A percentile compares a stretch with the other conserved stretches of the same genome.
These are phyloP conservation scores for Crax fasciolata DNA, from an alignment of 2,797 vertebrate species.

Conservation along the genomic window DNA sequence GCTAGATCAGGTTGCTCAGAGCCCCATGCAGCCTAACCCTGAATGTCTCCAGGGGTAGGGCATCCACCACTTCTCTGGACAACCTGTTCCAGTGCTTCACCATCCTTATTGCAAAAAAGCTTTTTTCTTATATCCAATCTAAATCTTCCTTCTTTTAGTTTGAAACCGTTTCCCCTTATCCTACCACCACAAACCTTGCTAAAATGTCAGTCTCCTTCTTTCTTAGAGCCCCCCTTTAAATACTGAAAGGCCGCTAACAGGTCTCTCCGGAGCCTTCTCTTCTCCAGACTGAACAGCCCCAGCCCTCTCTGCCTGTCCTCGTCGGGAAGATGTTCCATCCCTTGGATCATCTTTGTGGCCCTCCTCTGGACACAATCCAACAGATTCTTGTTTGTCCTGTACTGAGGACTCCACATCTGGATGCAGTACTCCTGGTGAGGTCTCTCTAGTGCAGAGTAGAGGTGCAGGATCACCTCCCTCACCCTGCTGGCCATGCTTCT, in stretches of 20 bases:
- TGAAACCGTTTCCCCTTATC: background rate
- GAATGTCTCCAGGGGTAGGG: background rate
- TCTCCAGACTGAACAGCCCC: background rate
- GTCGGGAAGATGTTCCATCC: background rate
- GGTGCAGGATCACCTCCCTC: background rate
- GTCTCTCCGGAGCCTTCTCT: background rate
- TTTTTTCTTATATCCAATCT: background rate
- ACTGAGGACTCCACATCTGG: background rate
- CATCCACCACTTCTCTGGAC: background rate
- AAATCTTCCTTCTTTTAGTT: background rate
- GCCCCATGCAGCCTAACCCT: background rate
- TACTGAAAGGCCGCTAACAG: background rate
- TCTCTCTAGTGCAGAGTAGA: background rate
- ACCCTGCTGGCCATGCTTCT: background rate
- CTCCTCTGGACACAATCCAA: background rate
- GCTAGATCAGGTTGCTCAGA: background rate
- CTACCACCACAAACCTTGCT: too few relatives aligned
- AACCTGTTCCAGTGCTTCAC: background rate
- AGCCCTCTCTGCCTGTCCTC: background rate
- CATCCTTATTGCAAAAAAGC: background rate
- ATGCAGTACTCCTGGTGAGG: background rate
- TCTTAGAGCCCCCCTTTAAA: background rate
- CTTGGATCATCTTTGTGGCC: background rate
- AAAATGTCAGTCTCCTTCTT: background rate
- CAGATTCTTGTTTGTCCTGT: background rate